Percentiles rank a stretch among this genome's conserved stretches.
Conservation (phyloP, 2,113 vertebrate species). For the Gulo gulo region DNA sequence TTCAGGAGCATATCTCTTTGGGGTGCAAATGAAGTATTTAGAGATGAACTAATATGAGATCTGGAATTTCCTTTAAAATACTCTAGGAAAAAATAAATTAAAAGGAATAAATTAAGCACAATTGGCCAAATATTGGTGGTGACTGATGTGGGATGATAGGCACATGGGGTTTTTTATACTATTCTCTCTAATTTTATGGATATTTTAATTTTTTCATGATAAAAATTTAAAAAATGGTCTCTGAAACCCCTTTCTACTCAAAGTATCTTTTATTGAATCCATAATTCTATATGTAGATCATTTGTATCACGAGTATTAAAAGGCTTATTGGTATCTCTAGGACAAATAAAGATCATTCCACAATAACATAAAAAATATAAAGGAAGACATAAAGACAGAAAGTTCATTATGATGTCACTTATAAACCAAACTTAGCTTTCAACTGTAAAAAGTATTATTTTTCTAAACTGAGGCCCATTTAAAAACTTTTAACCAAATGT, state of each 20-base stretch:
- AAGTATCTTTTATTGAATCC: neutral
- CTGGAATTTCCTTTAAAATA: neutral
- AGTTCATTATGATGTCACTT: neutral
- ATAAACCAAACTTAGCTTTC: neutral
- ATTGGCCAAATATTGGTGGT: neutral
- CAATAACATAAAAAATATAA: neutral
- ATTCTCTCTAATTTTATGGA: neutral
- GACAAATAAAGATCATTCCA: neutral
- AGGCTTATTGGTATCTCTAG: neutral
- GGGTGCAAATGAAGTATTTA: neutral
- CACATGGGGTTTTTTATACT: neutral
- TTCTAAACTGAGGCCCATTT: neutral
- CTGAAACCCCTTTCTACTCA: neutral
- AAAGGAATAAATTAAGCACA: neutral
- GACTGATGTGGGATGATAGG: neutral
- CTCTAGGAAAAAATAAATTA: neutral
- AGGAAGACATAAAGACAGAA: neutral
- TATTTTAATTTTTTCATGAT: neutral
- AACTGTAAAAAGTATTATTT: neutral
- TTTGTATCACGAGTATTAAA: neutral
- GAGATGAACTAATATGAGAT: neutral
- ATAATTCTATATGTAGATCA: neutral
- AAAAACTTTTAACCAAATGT: neutral
- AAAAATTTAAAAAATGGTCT: neutral
- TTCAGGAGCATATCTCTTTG: neutral